These are phyloP conservation scores for Phalanger gymnotis DNA, from an alignment of 2,797 vertebrate genomes.

Conservation along the genomic window DNA sequence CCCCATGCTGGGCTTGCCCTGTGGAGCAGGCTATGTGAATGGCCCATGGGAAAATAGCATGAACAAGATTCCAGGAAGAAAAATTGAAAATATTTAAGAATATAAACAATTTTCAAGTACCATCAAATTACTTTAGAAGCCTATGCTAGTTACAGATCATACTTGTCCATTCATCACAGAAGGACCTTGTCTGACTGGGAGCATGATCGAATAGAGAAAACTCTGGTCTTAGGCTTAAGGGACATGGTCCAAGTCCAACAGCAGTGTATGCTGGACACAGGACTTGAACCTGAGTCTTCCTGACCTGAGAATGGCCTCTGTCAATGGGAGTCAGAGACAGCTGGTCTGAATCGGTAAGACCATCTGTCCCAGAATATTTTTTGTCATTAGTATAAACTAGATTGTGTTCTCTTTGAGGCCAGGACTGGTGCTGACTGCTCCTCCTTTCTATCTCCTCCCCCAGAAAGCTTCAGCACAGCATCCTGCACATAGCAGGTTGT, in stretches of 20 bases:
- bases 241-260: neutral
- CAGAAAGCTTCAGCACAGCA: neutral
- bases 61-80: neutral
- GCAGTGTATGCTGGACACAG: neutral
- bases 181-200: neutral
- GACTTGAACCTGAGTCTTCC: neutral
- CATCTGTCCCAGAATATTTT: neutral
- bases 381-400: neutral
- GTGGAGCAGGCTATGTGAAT: neutral
- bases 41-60: neutral
- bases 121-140: constrained; percentile 65
- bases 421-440: neutral
- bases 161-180: constrained; percentile 47
- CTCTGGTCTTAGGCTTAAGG: neutral
- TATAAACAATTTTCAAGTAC: constrained; percentile 64
- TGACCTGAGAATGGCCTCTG: neutral
- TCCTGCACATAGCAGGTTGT: neutral
- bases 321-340: neutral
- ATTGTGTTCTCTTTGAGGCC: neutral
- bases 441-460: neutral
- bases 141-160: constrained; percentile 48
- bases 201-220: neutral
- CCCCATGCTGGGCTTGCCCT: neutral
- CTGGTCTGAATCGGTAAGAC: neutral
- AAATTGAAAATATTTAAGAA: neutral